These are phyloP conservation scores for Paramuricea clavata DNA, from an alignment of 92 coral and sea anemone species.

Conservation along the genomic window DNA sequence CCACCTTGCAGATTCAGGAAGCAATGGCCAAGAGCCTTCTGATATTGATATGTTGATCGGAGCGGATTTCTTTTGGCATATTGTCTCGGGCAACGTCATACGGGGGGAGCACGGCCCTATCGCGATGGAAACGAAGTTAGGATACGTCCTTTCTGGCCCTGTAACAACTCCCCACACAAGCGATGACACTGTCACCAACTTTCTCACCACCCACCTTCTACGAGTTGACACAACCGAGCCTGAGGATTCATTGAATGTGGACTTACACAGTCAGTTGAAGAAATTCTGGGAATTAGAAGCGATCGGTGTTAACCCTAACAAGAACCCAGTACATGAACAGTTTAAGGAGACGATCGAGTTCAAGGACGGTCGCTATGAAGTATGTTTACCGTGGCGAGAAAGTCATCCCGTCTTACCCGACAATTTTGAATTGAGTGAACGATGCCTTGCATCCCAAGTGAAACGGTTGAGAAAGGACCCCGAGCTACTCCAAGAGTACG, in stretches of 20 bases:
- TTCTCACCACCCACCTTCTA: conserved; percentile 44
- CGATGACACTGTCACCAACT: not conserved
- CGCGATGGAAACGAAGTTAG: conserved; percentile 60
- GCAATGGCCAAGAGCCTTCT: too few species aligned
- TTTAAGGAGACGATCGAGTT: not conserved
- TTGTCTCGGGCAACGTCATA: conserved; percentile 53
- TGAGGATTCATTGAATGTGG: too few species aligned
- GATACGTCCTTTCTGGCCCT: conserved; percentile 63
- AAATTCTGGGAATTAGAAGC: conserved; percentile 55
- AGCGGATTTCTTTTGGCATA: conserved; percentile 59
- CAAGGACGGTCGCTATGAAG: conserved; percentile 31
- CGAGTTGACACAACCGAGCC: not conserved
- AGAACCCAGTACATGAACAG: conserved; percentile 44
- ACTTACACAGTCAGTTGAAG: too few species aligned
- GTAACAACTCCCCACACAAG: conserved; percentile 21
- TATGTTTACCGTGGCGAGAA: conserved; percentile 40
- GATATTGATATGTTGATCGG: conserved; percentile 61
- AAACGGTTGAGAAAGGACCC: too few species aligned
- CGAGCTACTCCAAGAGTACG: too few species aligned
- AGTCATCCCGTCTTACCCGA: conserved; percentile 44
- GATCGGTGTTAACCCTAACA: conserved; percentile 42
- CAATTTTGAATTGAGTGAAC: conserved; percentile 19
- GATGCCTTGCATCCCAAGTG: too few species aligned
- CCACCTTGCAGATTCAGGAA: conserved; percentile 54
- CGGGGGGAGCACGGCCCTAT: conserved; percentile 72